Evolutionary conservation across 1,140 invertebrate species (phyloP).

Genomic region (Drosophila sp.): DNA sequence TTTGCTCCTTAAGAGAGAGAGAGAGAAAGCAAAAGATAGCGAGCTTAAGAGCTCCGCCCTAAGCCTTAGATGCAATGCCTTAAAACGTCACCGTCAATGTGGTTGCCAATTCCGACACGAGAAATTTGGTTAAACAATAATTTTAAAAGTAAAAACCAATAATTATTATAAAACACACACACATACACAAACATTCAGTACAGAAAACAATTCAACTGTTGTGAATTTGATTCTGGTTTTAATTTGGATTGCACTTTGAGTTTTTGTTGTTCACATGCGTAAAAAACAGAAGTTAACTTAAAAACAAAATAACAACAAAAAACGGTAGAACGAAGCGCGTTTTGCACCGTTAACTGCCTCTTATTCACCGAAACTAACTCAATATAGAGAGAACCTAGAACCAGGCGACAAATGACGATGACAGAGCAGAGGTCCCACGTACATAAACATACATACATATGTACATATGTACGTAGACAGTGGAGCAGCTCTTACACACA

Average conservation of each 20-base stretch:
- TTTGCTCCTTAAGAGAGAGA: background rate
- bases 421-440: constrained; percentile 6
- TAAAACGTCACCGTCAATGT: constrained; percentile 29
- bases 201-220: constrained; percentile 5
- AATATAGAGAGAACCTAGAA: background rate
- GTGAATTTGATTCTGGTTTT: background rate
- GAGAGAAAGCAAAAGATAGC: background rate
- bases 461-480: background rate
- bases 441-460: background rate
- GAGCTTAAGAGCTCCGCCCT: constrained; percentile 1
- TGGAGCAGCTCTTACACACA: background rate
- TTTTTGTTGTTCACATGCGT: background rate
- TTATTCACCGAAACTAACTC: constrained; percentile 65
- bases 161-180: constrained; percentile 22
- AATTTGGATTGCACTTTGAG: background rate
- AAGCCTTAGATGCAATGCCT: background rate
- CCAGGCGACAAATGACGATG: constrained; percentile 16
- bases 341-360: constrained; percentile 41
- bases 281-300: constrained; percentile 17
- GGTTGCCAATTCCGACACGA: background rate
- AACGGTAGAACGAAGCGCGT: constrained; percentile 13
- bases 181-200: constrained; percentile 2
- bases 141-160: constrained; percentile 42
- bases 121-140: constrained; percentile 52
- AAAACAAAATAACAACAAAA: constrained; percentile 3